These are phyloP conservation scores for Caenorhabditis inopinata DNA, from an alignment of 1,140 invertebrate species.

Conservation along the genomic window DNA sequence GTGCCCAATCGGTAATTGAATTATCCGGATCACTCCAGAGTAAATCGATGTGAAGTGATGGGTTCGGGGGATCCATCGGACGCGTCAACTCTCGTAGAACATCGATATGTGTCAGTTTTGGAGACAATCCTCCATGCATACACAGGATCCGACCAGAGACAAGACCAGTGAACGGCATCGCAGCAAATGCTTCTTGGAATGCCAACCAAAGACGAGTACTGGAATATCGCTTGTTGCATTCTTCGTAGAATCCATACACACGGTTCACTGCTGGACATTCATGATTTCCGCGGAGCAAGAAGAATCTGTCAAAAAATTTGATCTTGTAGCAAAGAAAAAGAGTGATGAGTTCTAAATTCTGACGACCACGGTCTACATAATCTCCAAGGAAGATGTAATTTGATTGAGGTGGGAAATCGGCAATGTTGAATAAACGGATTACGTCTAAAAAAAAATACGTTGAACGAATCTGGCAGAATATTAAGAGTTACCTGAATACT, in stretches of 20 bases:
- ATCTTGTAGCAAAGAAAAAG: conserved; percentile 16
- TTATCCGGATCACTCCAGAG: conserved; percentile 36
- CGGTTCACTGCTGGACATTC: conserved; percentile 72
- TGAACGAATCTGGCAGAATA: background rate
- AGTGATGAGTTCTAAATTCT: conserved; percentile 53
- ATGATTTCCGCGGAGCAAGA: conserved; percentile 72
- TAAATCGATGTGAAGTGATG: conserved; percentile 15
- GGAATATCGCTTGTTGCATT: conserved; percentile 71
- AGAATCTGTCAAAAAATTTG: conserved; percentile 16
- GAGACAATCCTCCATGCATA: conserved; percentile 47
- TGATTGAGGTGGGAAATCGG: background rate
- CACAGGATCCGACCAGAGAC: conserved; percentile 45
- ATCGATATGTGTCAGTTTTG: background rate
- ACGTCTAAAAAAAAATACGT: background rate
- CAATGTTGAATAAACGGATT: background rate
- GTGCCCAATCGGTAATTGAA: conserved; percentile 1
- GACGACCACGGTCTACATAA: conserved; percentile 23
- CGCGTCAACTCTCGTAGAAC: conserved; percentile 28
- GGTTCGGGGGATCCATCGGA: conserved; percentile 30
- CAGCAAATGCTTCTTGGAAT: conserved; percentile 28
- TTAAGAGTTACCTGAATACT: background rate
- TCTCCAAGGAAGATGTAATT: conserved; percentile 25
- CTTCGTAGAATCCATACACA: conserved; percentile 72
- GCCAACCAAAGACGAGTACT: conserved; percentile 68
- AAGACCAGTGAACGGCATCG: conserved; percentile 29